Evolutionary conservation across 2,113 vertebrate genomes (phyloP).

Genomic region (Mesembrinibis cayennensis): DNA sequence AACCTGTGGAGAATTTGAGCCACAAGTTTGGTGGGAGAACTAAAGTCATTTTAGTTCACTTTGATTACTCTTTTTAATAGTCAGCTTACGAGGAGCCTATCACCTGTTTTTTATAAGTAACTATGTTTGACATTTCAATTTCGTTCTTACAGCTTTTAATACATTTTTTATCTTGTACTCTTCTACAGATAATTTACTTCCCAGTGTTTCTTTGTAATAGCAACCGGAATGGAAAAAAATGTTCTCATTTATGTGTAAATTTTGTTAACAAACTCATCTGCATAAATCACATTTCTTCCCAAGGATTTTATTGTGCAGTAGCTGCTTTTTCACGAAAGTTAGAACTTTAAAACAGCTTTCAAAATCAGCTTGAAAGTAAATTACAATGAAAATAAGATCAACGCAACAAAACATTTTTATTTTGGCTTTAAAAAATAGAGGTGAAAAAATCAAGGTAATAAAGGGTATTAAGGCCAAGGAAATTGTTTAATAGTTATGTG

Average conservation of each 20-base stretch:
- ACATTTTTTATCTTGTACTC: conserved; percentile 77
- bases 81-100: conserved; percentile 13
- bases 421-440: conserved; percentile 16
- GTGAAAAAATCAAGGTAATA: not conserved
- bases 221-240: conserved; percentile 66
- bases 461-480: not conserved
- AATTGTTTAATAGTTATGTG: not conserved
- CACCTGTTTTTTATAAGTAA: conserved; percentile 73
- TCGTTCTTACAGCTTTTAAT: conserved; percentile 75
- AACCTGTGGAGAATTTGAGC: not conserved
- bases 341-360: conserved; percentile 43
- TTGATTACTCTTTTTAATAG: conserved; percentile 56
- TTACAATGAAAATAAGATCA: conserved; percentile 33
- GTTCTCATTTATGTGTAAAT: conserved; percentile 81
- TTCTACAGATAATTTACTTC: conserved; percentile 76
- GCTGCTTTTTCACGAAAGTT: conserved; percentile 42
- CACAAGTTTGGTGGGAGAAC: not conserved
- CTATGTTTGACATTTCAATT: conserved; percentile 81
- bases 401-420: conserved; percentile 1
- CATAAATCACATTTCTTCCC: conserved; percentile 68
- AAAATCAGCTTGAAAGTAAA: conserved; percentile 41
- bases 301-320: conserved; percentile 46
- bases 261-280: conserved; percentile 72
- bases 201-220: conserved; percentile 73
- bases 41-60: conserved; percentile 52